phyloP scores from a whole-genome alignment of 1,140 invertebrate genomes.

The Acyrthosiphon pisum region DNA sequence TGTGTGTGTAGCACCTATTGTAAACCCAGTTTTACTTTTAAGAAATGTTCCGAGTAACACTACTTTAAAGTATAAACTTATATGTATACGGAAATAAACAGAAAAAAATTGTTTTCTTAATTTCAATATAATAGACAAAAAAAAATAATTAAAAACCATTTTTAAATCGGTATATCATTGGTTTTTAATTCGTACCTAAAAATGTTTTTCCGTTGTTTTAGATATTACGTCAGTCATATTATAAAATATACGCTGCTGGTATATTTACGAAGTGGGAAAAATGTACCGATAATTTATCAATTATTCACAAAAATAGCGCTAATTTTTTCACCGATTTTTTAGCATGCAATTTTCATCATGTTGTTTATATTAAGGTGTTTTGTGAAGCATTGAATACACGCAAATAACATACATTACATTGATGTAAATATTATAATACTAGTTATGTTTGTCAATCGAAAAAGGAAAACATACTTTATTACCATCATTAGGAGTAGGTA shows the following conservation, averaged over 20 bases:
- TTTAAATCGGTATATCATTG: background rate
- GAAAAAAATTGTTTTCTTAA: background rate
- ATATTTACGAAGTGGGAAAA: background rate
- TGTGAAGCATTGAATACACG: background rate
- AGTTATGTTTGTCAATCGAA: background rate
- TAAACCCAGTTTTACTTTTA: background rate
- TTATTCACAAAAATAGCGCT: background rate
- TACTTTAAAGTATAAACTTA: too few species aligned
- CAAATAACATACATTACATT: background rate
- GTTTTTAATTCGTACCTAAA: background rate
- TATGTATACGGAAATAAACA: too few species aligned
- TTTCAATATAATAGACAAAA: background rate
- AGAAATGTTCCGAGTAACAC: background rate
- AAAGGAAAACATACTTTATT: background rate
- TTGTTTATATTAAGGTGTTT: background rate
- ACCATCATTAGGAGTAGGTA: background rate
- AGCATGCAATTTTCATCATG: background rate
- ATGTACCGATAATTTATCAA: background rate
- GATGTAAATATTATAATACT: background rate
- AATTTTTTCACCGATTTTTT: background rate
- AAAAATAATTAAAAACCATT: background rate
- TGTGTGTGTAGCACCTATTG: too few species aligned
- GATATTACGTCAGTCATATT: background rate
- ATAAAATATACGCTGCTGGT: background rate
- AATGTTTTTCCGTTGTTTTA: background rate